Evolutionary conservation across 2,113 vertebrate species (phyloP).

Genomic region (Gallinago undulata): DNA sequence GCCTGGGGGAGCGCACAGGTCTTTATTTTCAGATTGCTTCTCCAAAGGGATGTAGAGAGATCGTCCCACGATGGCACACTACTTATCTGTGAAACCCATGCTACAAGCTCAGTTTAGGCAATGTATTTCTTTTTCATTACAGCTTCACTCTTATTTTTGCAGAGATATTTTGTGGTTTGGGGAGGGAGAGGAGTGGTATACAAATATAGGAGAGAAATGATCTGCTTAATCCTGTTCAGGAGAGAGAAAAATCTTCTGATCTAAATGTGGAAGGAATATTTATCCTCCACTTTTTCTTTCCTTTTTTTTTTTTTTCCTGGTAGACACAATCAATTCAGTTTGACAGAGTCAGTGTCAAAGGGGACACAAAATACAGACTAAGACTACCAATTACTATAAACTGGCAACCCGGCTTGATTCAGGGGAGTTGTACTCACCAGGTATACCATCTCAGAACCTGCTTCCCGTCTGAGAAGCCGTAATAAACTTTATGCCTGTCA

Average conservation of each 20-base stretch:
- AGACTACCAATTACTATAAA: background rate
- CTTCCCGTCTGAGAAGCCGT: background rate
- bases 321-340: background rate
- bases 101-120: background rate
- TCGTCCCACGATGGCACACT: background rate
- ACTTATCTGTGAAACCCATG: background rate
- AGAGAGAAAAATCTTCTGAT: background rate
- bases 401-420: background rate
- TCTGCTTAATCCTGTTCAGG: background rate
- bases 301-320: background rate
- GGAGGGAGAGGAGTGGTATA: too few relatives aligned
- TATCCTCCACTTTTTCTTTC: background rate
- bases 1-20: background rate
- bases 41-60: background rate
- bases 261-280: background rate
- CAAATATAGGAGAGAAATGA: background rate
- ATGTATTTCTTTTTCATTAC: background rate
- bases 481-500: background rate
- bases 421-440: background rate
- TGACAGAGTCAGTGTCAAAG: background rate
- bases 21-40: background rate
- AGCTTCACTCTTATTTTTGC: background rate
- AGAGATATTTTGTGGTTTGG: background rate
- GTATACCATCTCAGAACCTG: background rate
- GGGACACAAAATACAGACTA: background rate